A percentile compares a stretch with the other conserved stretches of the same genome.
phyloP scores from a whole-genome alignment of 1,140 invertebrate species.

The Oedothorax gibbosus region DNA sequence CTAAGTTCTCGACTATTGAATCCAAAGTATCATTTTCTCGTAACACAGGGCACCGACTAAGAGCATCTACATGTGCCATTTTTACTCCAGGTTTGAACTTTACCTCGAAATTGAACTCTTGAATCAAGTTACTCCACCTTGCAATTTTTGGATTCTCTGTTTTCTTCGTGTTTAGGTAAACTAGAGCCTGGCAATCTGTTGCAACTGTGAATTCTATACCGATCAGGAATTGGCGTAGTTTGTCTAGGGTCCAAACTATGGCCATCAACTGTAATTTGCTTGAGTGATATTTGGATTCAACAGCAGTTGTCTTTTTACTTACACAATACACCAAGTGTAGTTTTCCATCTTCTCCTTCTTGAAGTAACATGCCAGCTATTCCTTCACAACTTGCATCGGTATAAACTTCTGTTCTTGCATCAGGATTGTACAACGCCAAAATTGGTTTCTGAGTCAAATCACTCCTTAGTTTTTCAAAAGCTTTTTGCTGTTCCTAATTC shows the following conservation, averaged over 20 bases:
- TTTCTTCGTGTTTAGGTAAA: not conserved
- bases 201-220: not conserved
- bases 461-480: not conserved
- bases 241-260: not conserved
- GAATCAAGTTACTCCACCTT: not conserved
- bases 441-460: not conserved
- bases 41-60: not conserved
- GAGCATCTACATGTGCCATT: slow-evolving; percentile 26
- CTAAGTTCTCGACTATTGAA: too few species aligned
- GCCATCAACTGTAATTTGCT: not conserved
- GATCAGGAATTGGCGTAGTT: not conserved
- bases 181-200: not conserved
- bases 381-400: not conserved
- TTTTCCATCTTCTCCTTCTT: not conserved
- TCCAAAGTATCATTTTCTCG: too few species aligned
- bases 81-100: not conserved
- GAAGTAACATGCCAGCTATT: not conserved
- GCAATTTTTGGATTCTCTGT: not conserved
- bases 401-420: not conserved
- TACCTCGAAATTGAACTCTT: slow-evolving; percentile 24
- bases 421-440: not conserved
- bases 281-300: not conserved
- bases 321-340: not conserved
- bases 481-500: not conserved
- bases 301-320: not conserved